Base-by-base conservation (phyloP, 1,140 invertebrate genomes). In the Cydia strobilella region DNA sequence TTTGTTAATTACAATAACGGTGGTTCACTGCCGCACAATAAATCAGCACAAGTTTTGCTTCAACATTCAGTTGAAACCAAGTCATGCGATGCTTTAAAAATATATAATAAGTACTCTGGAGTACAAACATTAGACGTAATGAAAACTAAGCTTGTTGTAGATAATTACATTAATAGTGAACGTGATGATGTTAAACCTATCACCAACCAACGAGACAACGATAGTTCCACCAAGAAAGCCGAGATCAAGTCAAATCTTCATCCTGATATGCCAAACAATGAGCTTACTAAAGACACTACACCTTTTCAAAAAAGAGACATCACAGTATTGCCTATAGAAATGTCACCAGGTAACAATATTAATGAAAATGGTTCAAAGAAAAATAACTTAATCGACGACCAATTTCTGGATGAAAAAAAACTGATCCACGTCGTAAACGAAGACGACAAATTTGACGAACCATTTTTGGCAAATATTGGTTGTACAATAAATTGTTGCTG, bases 401-500 rank as follows among this genome's bases (percentile, higher is more conserved):
- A 59, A 59, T 59, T 59, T 1, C 15, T 5, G 9, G 18, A 59
- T 59, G 20, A 23, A 23, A 59, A 59, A 20, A 23, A 59, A 10
- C 3, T n/a, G 15, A 59, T 59, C 20, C 15, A 59, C n/a, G 18
- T 23, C 1, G 20, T 23, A 2, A 59, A 20, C 15, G n/a, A 10
- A 2, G 54, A 59, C 18, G 10, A 59, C 20, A 59, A 23, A 23
- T 23, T 59, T 18, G 20, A 59, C 2, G 20, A 59, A 23, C 54
- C 25, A 72, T 71, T 66, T 18, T 72, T 72, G 31, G 84, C 86
- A 18, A 89, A 88, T 74, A 80, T 89, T 48, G 87, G 89, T 3
- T 86, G 80, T 74, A 92, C 87, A 9, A 74, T 90, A 54, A 85
- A 86, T 77, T 90, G 86, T 84, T 78, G 81, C 63, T 90, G 88